These are phyloP conservation scores for Hemaris fuciformis DNA, from an alignment of 2,888 invertebrate species.

Conservation along the genomic window DNA sequence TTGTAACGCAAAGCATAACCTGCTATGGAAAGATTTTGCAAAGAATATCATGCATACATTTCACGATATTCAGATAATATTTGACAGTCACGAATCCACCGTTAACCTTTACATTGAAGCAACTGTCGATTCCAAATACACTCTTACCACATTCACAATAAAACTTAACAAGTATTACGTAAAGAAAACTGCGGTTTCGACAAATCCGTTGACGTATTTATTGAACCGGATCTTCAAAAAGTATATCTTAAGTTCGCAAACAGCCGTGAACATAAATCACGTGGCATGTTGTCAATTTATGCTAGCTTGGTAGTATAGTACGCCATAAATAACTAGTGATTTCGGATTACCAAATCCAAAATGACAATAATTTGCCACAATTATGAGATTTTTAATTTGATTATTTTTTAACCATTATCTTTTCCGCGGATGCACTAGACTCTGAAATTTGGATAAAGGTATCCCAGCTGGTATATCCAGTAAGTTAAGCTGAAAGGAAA, in stretches of 20 bases:
- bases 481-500: no score
- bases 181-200: not conserved
- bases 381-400: no score
- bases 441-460: no score
- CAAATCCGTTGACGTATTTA: not conserved
- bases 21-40: no score
- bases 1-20: no score
- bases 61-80: not conserved
- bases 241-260: not conserved
- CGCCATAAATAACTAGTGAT: no score
- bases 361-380: no score
- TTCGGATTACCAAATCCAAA: no score
- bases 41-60: not conserved
- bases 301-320: no score
- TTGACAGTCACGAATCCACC: not conserved
- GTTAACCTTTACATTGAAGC: conserved; percentile 10
- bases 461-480: no score
- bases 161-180: not conserved
- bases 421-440: no score
- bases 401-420: no score
- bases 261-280: not conserved
- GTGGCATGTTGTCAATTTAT: not conserved
- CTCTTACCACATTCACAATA: not conserved
- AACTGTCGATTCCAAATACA: not conserved
- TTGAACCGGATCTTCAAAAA: not conserved